Evolutionary conservation across 2,797 vertebrate species (phyloP).

Genomic region (Sebastolobus altivelis): DNA sequence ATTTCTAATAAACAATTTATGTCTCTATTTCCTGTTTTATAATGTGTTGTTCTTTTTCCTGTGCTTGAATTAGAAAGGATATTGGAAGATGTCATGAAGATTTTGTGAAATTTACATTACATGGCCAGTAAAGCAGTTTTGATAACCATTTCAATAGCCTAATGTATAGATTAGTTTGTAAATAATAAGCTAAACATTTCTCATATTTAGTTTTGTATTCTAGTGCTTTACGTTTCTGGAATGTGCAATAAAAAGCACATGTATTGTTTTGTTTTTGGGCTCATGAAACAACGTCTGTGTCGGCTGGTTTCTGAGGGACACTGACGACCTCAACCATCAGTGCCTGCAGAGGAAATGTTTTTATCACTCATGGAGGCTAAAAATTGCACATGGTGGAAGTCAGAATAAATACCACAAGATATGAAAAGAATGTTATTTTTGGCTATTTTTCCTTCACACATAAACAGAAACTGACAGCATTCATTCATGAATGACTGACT

Average conservation of each 20-base stretch:
- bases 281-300: not conserved
- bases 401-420: not conserved
- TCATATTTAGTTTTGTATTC: not conserved
- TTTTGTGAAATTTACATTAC: not conserved
- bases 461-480: not conserved
- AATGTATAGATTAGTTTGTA: not conserved
- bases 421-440: slow-evolving; percentile 14
- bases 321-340: not conserved
- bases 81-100: not conserved
- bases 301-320: not conserved
- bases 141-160: not conserved
- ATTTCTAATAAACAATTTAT: slow-evolving; percentile 45
- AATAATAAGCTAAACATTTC: not conserved
- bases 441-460: not conserved
- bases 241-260: not conserved
- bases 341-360: not conserved
- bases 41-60: not conserved
- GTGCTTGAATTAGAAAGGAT: not conserved
- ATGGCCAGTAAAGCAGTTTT: not conserved
- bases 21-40: not conserved
- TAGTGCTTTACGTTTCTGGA: not conserved
- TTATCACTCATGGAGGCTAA: not conserved
- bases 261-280: not conserved
- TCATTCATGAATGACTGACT: slow-evolving; percentile 13
- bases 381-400: slow-evolving; percentile 5